Conservation (phyloP, 2,797 vertebrate species). For the Microhierax caerulescens region DNA sequence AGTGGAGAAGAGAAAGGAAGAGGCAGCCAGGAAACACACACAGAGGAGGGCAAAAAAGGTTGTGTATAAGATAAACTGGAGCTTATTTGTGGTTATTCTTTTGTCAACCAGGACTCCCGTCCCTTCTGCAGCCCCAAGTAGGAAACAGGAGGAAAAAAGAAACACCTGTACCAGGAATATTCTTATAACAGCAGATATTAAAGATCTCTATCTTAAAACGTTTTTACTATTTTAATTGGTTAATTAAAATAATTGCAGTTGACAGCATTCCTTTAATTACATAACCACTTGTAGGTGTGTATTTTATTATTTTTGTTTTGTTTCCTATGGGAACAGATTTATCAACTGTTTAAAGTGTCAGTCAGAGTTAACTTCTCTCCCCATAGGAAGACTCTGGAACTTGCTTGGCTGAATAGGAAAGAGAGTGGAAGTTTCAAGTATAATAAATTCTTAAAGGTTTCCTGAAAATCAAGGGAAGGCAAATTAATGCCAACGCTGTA, state of each 20-base stretch:
- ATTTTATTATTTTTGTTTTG: background rate
- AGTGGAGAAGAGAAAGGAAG: background rate
- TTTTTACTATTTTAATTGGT: background rate
- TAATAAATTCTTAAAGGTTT: background rate
- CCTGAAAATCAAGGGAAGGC: background rate
- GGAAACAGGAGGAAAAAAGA: background rate
- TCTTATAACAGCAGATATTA: background rate
- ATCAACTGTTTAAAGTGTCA: background rate
- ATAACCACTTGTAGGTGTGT: background rate
- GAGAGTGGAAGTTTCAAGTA: background rate
- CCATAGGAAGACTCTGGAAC: background rate
- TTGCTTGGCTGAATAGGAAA: background rate
- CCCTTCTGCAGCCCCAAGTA: background rate
- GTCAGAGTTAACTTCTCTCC: background rate
- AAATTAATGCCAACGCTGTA: background rate
- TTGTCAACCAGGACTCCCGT: background rate
- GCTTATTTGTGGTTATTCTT: background rate
- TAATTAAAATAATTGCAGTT: conserved; percentile 13
- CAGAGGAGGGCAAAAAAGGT: background rate
- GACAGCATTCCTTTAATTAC: background rate
- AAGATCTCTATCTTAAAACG: background rate
- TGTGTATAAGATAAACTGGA: background rate
- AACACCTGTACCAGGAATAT: background rate
- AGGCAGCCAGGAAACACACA: background rate
- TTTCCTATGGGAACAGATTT: background rate